Percentiles rank a stretch among this genome's conserved stretches.
Conservation (phyloP, 2,797 vertebrate species). For the Yasuhikotakia modesta region DNA sequence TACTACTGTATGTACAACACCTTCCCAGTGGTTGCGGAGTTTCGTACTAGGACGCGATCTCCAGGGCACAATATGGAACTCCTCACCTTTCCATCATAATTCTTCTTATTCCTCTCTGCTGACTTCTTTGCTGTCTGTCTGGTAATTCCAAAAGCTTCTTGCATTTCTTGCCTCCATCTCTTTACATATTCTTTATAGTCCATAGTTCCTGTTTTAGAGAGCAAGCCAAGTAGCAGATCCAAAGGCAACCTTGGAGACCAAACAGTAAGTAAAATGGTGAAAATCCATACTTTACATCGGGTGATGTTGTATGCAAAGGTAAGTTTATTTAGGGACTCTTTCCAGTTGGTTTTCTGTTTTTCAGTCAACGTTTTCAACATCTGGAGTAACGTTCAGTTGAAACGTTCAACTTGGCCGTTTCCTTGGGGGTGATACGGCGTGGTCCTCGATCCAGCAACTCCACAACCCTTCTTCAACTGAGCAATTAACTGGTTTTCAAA, state of each 20-base stretch:
- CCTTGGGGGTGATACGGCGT: no score
- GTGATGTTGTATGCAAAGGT: not conserved
- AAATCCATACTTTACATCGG: not conserved
- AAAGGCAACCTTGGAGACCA: no score
- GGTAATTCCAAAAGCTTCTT: not conserved
- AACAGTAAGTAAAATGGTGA: no score
- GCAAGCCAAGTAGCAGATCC: not conserved
- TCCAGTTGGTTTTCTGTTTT: slow-evolving; percentile 24
- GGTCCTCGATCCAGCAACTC: no score
- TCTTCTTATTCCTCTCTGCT: slow-evolving; percentile 6
- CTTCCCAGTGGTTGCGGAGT: slow-evolving; percentile 17
- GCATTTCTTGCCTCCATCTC: not conserved
- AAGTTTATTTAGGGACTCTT: slow-evolving; percentile 29
- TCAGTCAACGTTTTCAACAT: not conserved
- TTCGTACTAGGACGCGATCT: not conserved
- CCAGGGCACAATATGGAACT: slow-evolving; percentile 22
- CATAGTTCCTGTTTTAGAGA: not conserved
- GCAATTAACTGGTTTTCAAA: no score
- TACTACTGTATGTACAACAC: not conserved
- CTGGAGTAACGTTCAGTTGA: no score
- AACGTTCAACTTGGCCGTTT: no score
- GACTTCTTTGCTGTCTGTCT: not conserved
- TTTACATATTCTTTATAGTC: not conserved
- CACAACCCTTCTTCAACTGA: no score
- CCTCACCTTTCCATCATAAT: slow-evolving; percentile 37